phyloP scores from a whole-genome alignment of 2,113 vertebrate genomes.

The Menidia beryllina region DNA sequence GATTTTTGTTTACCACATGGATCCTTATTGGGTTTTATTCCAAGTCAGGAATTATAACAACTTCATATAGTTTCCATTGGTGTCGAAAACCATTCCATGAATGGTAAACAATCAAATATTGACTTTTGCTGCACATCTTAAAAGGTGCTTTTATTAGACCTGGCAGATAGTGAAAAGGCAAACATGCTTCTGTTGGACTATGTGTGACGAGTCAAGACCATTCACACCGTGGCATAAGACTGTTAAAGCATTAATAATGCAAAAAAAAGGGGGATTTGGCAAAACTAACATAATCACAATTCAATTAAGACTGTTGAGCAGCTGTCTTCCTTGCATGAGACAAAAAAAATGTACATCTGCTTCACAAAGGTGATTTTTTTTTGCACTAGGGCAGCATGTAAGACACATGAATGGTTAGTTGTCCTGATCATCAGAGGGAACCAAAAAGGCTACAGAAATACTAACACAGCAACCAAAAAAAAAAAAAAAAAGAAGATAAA shows the following conservation, averaged over 20 bases:
- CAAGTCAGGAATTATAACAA: conserved; percentile 1
- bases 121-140: background rate
- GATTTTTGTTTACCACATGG: background rate
- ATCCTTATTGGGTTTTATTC: background rate
- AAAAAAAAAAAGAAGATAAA: background rate
- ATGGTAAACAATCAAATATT: background rate
- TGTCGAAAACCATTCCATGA: background rate
- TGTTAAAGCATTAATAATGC: conserved; percentile 52
- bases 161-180: conserved; percentile 23
- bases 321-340: too few relatives aligned
- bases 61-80: background rate
- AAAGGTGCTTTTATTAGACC: background rate
- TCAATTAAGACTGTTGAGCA: conserved; percentile 71
- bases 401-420: conserved; percentile 46
- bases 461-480: conserved; percentile 52
- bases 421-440: conserved; percentile 13
- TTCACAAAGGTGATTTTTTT: conserved; percentile 26
- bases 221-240: conserved; percentile 50
- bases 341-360: too few relatives aligned
- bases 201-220: conserved; percentile 1
- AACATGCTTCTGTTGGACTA: conserved; percentile 4
- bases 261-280: conserved; percentile 87
- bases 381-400: conserved; percentile 63
- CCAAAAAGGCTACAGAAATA: conserved; percentile 22
- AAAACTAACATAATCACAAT: conserved; percentile 82